Base-by-base conservation (phyloP, 2,113 vertebrate species). In the Poeciliopsis prolifica region DNA sequence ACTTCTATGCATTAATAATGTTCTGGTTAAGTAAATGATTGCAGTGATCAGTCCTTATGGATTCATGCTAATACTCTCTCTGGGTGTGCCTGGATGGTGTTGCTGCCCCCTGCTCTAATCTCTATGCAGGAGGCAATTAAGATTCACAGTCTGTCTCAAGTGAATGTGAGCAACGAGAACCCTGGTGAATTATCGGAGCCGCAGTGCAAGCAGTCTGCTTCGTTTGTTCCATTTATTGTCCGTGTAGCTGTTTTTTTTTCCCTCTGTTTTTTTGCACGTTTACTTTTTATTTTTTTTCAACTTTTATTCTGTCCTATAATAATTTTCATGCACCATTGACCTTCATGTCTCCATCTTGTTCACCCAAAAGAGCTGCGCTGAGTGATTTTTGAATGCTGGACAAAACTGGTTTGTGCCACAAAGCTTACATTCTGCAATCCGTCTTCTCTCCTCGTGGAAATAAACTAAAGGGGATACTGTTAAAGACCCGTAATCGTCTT, bases 101-200 rank as follows among this genome's bases (percentile, higher is more conserved):
- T 66, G 44, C 61, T 75, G 17, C 42, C 37, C 42, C 65, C n/a
- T 68, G 31, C 62, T 74, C 62, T 77, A 68, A 65, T 77, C 33
- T 68, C 22, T 73, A 62, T 72, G 74, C 7, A 60, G 61, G 51
- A 69, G 63, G 79, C 61, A 42, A 58, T 73, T 89, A 68, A 89
- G 72, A 78, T 68, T 75, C 77, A 80, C 78, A 78, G 87, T 77
- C 72, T 82, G 81, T 86, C 78, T 87, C 81, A 65, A 78, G 79
- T 75, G 73, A 88, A 69, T 70, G 70, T 69, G 75, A 81, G 78
- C 69, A 74, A 69, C 79, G 78, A 65, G 86, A 71, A 65, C 65
- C 72, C 61, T 87, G 83, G 80, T 79, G 77, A 72, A 71, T 67
- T 70, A 77, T 83, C 85, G 89, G 31, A 81, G 79, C 87, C 71